Base-by-base conservation (phyloP, 2,113 vertebrate species). In the Podocnemis expansa region DNA sequence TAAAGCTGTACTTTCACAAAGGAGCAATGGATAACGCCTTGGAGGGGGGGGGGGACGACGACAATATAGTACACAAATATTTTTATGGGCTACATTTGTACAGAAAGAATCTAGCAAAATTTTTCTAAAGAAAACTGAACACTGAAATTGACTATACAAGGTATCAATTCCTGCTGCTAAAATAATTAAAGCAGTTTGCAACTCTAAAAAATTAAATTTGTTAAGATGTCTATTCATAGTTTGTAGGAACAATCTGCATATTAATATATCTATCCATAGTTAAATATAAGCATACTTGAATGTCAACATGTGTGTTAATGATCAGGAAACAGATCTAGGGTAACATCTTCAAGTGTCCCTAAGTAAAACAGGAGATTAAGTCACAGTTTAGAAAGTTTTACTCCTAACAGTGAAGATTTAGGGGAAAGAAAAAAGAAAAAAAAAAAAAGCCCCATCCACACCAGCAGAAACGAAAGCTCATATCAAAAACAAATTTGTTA, bases 231-330 rank as follows among this genome's bases (percentile, higher is more conserved):
- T 97, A 96, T 97, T 97, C 45, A 75, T 43, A 76, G 78, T 94
- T 82, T 52, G 91, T 97, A 97, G 91, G 93, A 97, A 97, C 82
- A 94, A 89, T 89, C 91, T 96, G 90, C 96, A 94, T 95, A 97
- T 95, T 93, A 91, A 91, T 91, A 94, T 95, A 97, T 96, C 95
- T 97, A 93, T 97, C 27, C 73, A 29, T 25, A 76, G 94, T 96
- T 96, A 96, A 97, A 96, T 95, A 96, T 96, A 96, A 95, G 96
- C 93, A 97, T 97, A 96, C 87, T 93, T 97, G 96, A 94, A 95
- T 85, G 86, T 86, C 58, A 83, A 80, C 93, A 88, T 87, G 82
- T 92, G 92, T 38, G n/a, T 91, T 93, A 80, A 91, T 52, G 85
- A 94, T 92, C 52, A 56, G 13, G 87, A 95, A 84, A 89, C 84